Percentiles rank a stretch among this genome's conserved stretches.
phyloP scores from a whole-genome alignment of 1,140 invertebrate genomes.

The Pseudomyrmex flavicornis region DNA sequence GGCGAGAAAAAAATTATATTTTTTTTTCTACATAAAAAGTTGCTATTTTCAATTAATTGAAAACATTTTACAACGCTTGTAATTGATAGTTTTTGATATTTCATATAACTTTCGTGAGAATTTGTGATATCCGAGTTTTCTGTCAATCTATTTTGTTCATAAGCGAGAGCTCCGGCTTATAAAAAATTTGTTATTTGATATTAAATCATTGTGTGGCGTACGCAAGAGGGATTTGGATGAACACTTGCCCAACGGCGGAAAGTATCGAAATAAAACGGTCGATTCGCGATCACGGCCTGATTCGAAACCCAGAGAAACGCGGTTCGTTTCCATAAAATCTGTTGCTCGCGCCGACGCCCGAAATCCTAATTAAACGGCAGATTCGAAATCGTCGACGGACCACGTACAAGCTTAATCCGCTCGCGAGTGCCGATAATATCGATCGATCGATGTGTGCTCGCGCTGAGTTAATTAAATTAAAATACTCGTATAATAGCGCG shows the following conservation, averaged over 20 bases:
- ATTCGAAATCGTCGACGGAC: constrained; percentile 78
- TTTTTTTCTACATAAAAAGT: constrained; percentile 1
- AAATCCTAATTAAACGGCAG: constrained; percentile 85
- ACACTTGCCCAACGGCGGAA: constrained; percentile 25
- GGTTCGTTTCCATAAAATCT: constrained; percentile 81
- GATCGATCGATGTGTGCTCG: constrained; percentile 77
- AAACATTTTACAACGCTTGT: too few species aligned
- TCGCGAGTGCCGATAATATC: constrained; percentile 84
- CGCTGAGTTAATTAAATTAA: constrained; percentile 85
- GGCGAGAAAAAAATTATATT: not conserved
- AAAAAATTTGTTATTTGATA: constrained; percentile 52
- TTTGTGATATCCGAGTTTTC: constrained; percentile 16
- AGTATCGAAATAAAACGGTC: constrained; percentile 59
- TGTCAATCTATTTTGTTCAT: constrained; percentile 20
- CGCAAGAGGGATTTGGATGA: constrained; percentile 31
- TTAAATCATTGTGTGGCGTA: constrained; percentile 34
- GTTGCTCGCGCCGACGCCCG: constrained; percentile 80
- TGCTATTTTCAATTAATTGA: not conserved
- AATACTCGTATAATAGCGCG: constrained; percentile 84
- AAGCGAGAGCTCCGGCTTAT: not conserved
- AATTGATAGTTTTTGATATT: not conserved
- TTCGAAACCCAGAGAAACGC: constrained; percentile 30
- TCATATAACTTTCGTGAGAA: not conserved
- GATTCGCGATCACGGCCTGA: constrained; percentile 25
- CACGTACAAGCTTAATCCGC: constrained; percentile 83